Evolutionary conservation across 2,797 vertebrate genomes (phyloP).

Genomic region (Myripristis jacobus): DNA sequence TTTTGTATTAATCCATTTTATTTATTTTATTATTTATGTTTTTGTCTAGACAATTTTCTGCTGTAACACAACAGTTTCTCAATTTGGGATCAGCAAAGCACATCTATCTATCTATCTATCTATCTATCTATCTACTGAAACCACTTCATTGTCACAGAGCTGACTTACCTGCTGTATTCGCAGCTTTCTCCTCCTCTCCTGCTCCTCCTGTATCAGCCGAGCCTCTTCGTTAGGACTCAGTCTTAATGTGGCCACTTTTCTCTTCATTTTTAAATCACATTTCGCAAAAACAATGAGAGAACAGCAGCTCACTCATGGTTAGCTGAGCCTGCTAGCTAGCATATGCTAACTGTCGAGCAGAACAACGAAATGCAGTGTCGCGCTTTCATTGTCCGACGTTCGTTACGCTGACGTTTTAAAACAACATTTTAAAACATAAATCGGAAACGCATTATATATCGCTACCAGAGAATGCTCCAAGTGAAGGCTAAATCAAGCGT

Average conservation of each 20-base stretch:
- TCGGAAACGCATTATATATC: fast-evolving
- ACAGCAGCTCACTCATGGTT: background rate
- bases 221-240: slow-evolving; percentile 95
- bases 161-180: slow-evolving; percentile 92
- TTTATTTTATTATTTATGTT: too few relatives aligned
- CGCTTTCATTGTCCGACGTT: background rate
- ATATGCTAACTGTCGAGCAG: background rate
- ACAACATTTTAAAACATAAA: background rate
- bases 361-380: too few relatives aligned
- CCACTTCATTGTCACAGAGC: background rate
- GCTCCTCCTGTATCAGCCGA: slow-evolving; percentile 89
- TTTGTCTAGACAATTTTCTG: too few relatives aligned
- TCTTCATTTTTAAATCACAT: slow-evolving; percentile 83
- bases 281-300: background rate
- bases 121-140: too few relatives aligned
- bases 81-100: too few relatives aligned
- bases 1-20: too few relatives aligned
- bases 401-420: background rate
- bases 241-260: slow-evolving; percentile 81
- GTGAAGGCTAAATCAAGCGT: background rate
- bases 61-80: too few relatives aligned
- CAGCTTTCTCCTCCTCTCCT: slow-evolving; percentile 90
- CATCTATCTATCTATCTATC: too few relatives aligned
- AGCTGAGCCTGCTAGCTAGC: slow-evolving; percentile 12
- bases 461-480: fast-evolving